Conservation (phyloP, 2,888 invertebrate species). For the Zygogramma bicolorata region DNA sequence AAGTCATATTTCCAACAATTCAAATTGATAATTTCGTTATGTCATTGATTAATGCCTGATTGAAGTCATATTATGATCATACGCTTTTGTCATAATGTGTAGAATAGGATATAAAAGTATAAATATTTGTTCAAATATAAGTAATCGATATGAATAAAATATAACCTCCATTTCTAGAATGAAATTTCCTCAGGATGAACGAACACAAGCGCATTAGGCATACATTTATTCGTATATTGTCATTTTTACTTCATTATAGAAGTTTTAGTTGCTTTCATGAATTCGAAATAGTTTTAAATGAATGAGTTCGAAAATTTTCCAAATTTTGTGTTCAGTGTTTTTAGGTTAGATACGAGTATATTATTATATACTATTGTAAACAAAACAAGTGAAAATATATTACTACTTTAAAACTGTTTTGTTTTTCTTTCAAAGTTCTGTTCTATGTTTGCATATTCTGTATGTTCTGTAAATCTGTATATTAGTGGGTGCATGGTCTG, state of each 20-base stretch:
- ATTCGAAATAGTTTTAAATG: conserved; percentile 22
- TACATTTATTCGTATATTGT: conserved; percentile 25
- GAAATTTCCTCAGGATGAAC: conserved; percentile 64
- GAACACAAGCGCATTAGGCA: conserved; percentile 63
- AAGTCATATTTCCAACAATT: background rate
- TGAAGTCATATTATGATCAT: conserved; percentile 19
- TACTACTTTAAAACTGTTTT: conserved; percentile 50
- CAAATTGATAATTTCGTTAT: background rate
- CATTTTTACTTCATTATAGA: conserved; percentile 31
- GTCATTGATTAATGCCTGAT: background rate
- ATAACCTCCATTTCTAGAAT: conserved; percentile 63
- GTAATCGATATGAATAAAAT: conserved; percentile 47
- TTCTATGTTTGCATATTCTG: background rate
- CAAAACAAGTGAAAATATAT: conserved; percentile 64
- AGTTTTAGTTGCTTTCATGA: conserved; percentile 27
- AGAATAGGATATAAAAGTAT: conserved; percentile 20
- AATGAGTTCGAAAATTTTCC: conserved; percentile 45
- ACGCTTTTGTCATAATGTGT: conserved; percentile 20
- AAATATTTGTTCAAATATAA: conserved; percentile 25
- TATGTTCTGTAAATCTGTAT: too few relatives aligned
- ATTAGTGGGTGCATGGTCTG: too few relatives aligned
- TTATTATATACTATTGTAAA: conserved; percentile 62
- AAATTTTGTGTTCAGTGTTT: conserved; percentile 62
- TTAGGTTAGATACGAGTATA: conserved; percentile 64
- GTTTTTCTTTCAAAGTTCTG: background rate